Conservation (phyloP, 2,113 vertebrate genomes). For the Mormyrus lacerda region DNA sequence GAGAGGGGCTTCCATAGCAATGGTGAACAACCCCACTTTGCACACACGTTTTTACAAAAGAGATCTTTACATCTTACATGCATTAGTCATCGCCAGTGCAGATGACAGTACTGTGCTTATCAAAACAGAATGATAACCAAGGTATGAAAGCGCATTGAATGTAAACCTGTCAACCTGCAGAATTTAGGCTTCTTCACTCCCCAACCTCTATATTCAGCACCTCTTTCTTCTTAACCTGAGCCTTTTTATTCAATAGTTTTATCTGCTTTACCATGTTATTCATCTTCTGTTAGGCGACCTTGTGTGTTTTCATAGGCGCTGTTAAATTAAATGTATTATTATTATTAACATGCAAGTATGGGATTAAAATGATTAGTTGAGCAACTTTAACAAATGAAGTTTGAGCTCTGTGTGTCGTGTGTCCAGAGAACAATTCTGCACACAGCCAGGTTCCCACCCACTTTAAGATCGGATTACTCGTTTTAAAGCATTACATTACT, state of each 20-base stretch:
- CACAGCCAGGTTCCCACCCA: not conserved
- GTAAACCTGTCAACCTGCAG: not conserved
- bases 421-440: not conserved
- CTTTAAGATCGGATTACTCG: not conserved
- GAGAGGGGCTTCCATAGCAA: not conserved
- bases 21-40: not conserved
- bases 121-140: not conserved
- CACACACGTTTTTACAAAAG: not conserved
- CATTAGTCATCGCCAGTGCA: not conserved
- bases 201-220: not conserved
- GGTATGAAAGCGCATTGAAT: not conserved
- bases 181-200: not conserved
- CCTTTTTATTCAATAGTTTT: not conserved
- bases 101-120: not conserved
- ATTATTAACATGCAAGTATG: not conserved
- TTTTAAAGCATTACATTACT: not conserved
- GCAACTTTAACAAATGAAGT: not conserved
- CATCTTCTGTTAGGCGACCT: not conserved
- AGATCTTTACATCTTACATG: not conserved
- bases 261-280: not conserved
- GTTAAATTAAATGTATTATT: not conserved
- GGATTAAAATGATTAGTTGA: not conserved
- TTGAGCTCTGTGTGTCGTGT: not conserved
- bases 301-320: not conserved
- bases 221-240: not conserved